Evolutionary conservation across 1,140 invertebrate species (phyloP), one percentile per base, ranked within the genome.

Genomic region (Theocolax elegans): DNA sequence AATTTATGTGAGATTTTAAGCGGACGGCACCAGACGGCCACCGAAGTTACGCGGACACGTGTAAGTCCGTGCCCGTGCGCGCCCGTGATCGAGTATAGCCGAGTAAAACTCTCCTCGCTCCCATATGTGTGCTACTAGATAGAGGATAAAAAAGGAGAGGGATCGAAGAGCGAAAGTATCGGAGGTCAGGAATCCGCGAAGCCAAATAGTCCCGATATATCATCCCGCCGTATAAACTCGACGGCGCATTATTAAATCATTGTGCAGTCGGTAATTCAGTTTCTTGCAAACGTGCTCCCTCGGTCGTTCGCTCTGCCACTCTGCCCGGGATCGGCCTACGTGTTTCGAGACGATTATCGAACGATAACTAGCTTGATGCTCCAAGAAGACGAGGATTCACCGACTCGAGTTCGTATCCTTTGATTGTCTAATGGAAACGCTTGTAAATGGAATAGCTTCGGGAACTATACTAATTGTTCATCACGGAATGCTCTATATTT

Each of bases 311-410:
- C n/a, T n/a, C n/a, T n/a, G n/a, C n/a, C n/a, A n/a, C n/a, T n/a
- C n/a, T n/a, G n/a, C n/a, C n/a, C n/a, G n/a, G n/a, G n/a, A n/a
- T n/a, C n/a, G n/a, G n/a, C 4, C 70, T 80, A 79, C 77, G 79
- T 79, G 79, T 79, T 76, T 76, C 75, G 76, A 76, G 75, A 78
- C 79, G 80, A 81, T 79, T 81, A 80, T 81, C 73, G 75, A 78
- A 76, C 77, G 80, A 80, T 80, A 79, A 78, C 75, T 74, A 75
- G 71, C 73, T 74, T 70, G 49, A 65, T 35, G 31, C n/a, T 35
- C 27, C 29, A 2, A 15, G 4, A 25, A 25, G 51, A n/a, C n/a
- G 53, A 56, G 53, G 29, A 56, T 35, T 54, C 27, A n/a, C n/a
- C n/a, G n/a, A n/a, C n/a, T n/a, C n/a, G n/a, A n/a, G n/a, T n/a